Base-by-base conservation (phyloP, 2,888 invertebrate species). In the Petrolisthes manimaculis region DNA sequence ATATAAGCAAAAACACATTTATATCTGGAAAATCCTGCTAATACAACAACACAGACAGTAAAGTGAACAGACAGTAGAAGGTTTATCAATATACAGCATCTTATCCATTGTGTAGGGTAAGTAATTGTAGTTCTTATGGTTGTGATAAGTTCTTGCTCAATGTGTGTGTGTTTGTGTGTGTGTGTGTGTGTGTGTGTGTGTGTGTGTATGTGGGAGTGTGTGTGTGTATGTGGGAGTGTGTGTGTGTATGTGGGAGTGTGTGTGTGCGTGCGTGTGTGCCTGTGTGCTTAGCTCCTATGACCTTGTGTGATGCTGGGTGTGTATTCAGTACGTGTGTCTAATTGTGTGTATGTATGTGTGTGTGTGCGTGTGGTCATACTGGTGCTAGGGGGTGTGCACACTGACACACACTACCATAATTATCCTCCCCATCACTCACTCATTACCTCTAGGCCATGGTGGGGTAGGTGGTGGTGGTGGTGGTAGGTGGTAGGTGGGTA, bases 231-330 rank as follows among this genome's bases (percentile, higher is more conserved):
- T n/a, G n/a, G 18, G n/a, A 4, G 53, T 51, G 79, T 53, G 54
- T 51, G 79, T 79, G 79, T 71, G 71, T 71, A n/a, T 71, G 77
- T 77, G 77, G 21, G 77, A 37, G 77, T 77, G 77, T 77, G 77
- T 77, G 77, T 74, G 74, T 74, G 74, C 5, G 37, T 6, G 77
- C 5, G 77, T 4, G 77, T 6, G 77, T 4, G 77, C 4, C 24
- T 4, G 77, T 24, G 77, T 4, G 37, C 4, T 21, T 14, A 12
- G 77, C 9, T 21, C 12, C 4, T 24, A 12, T 77, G 5, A 24
- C 24, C 37, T 9, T 24, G n/a, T n/a, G n/a, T n/a, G n/a, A n/a
- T n/a, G n/a, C n/a, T n/a, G n/a, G n/a, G n/a, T n/a, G n/a, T n/a
- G n/a, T n/a, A n/a, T n/a, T n/a, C n/a, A n/a, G n/a, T n/a, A n/a